phyloP scores from a whole-genome alignment of 2,888 invertebrate species.

The Himalopsyche japonica region DNA sequence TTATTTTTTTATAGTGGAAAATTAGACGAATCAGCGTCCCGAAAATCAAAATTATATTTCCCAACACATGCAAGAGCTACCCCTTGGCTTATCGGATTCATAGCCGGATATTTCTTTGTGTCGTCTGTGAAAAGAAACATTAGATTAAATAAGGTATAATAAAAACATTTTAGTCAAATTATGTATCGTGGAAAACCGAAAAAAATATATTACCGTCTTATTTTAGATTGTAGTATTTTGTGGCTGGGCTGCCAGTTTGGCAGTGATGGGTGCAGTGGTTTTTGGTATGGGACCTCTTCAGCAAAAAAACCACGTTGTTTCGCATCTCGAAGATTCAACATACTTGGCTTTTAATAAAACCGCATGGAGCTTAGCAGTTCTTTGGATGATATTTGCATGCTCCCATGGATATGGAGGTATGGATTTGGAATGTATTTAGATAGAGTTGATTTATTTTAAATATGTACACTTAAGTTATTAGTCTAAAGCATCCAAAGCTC shows the following conservation, averaged over 20 bases:
- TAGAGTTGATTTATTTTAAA: too few relatives aligned
- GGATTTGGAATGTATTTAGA: neutral
- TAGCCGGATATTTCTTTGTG: neutral
- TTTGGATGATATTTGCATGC: conserved; percentile 30
- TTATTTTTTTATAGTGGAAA: neutral
- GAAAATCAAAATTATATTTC: conserved; percentile 45
- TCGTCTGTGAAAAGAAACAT: too few relatives aligned
- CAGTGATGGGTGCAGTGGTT: conserved; percentile 13
- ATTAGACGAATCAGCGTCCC: conserved; percentile 21
- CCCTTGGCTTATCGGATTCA: neutral
- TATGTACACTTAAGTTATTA: too few relatives aligned
- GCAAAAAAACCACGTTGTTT: neutral
- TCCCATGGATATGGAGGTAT: conserved; percentile 33
- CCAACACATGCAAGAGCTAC: conserved; percentile 44
- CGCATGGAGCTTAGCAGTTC: conserved; percentile 47
- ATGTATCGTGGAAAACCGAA: too few relatives aligned
- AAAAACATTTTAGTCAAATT: too few relatives aligned
- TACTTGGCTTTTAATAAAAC: conserved; percentile 39
- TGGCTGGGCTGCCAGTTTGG: conserved; percentile 19
- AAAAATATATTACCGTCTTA: too few relatives aligned
- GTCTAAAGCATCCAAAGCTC: too few relatives aligned
- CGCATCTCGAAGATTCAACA: conserved; percentile 7
- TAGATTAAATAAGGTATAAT: too few relatives aligned
- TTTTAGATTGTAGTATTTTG: neutral
- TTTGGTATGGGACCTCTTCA: conserved; percentile 28